These are phyloP conservation scores for Tanypteryx hageni DNA, from an alignment of 2,888 invertebrate genomes.

Conservation along the genomic window DNA sequence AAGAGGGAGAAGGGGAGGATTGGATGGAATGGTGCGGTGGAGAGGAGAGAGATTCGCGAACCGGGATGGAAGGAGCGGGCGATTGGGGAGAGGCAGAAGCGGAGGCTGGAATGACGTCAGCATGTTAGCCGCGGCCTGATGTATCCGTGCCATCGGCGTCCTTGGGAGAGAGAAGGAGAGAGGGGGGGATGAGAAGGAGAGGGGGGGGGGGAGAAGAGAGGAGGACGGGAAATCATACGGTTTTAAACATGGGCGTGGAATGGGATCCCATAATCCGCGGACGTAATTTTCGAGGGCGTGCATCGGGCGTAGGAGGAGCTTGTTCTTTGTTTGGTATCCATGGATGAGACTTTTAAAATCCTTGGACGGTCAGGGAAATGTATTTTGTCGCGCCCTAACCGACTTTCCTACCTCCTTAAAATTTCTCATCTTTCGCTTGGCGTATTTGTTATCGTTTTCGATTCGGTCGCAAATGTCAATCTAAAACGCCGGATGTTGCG, in stretches of 20 bases:
- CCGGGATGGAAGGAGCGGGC: neutral
- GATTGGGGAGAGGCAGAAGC: neutral
- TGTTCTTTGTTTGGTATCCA: no score
- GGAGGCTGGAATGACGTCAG: slow-evolving; percentile 45
- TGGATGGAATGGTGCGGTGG: no score
- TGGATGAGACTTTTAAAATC: no score
- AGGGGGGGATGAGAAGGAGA: neutral
- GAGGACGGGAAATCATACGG: neutral
- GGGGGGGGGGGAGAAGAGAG: neutral
- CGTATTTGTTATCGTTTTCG: no score
- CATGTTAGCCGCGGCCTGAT: slow-evolving; percentile 51
- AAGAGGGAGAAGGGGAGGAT: neutral
- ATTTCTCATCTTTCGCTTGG: no score
- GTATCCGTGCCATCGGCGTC: slow-evolving; percentile 39
- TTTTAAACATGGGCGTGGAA: slow-evolving; percentile 32
- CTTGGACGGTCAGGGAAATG: no score
- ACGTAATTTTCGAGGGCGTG: slow-evolving; percentile 38
- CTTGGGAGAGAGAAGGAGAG: neutral
- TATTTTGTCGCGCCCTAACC: no score
- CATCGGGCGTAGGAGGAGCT: neutral
- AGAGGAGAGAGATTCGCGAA: neutral
- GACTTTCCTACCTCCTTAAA: no score
- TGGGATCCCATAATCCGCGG: slow-evolving; percentile 40
- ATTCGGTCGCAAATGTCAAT: no score
- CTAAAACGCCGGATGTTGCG: no score